These are phyloP conservation scores for Lithophane socia DNA, from an alignment of 2,888 invertebrate species.

Conservation along the genomic window DNA sequence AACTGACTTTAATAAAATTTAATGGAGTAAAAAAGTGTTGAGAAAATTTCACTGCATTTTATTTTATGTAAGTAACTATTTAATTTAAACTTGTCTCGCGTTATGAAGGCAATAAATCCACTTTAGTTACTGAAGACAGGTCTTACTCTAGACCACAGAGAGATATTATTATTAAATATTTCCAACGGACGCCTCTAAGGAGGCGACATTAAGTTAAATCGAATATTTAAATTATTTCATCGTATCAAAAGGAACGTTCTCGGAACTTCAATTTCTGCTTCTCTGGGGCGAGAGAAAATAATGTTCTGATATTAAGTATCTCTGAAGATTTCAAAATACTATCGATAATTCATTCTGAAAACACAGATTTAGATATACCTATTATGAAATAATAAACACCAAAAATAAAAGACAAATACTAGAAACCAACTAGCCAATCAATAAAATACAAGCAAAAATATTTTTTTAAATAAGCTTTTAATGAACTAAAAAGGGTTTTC, in stretches of 20 bases:
- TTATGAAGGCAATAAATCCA: slow-evolving; percentile 64
- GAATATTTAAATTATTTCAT: slow-evolving; percentile 18
- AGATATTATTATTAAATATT: slow-evolving; percentile 37
- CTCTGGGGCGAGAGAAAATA: not conserved
- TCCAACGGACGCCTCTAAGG: slow-evolving; percentile 7
- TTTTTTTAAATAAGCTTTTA: too few species aligned
- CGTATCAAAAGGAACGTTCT: slow-evolving; percentile 10
- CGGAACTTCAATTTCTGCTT: not conserved
- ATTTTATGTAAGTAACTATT: slow-evolving; percentile 37
- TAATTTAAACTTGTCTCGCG: slow-evolving; percentile 45
- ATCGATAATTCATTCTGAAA: not conserved
- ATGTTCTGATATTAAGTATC: not conserved
- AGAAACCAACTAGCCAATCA: not conserved
- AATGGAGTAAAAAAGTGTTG: not conserved
- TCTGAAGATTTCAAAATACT: not conserved
- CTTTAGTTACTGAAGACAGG: slow-evolving; percentile 62
- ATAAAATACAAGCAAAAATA: too few species aligned
- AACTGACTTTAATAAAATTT: slow-evolving; percentile 4
- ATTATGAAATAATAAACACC: not conserved
- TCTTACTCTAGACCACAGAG: slow-evolving; percentile 49
- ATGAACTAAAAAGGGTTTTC: too few species aligned
- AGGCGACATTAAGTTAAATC: slow-evolving; percentile 10
- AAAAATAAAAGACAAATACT: too few species aligned
- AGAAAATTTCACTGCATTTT: slow-evolving; percentile 33
- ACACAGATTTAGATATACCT: too few species aligned